phyloP scores from a whole-genome alignment of 2,888 invertebrate genomes.

The Chironomus tentans region DNA sequence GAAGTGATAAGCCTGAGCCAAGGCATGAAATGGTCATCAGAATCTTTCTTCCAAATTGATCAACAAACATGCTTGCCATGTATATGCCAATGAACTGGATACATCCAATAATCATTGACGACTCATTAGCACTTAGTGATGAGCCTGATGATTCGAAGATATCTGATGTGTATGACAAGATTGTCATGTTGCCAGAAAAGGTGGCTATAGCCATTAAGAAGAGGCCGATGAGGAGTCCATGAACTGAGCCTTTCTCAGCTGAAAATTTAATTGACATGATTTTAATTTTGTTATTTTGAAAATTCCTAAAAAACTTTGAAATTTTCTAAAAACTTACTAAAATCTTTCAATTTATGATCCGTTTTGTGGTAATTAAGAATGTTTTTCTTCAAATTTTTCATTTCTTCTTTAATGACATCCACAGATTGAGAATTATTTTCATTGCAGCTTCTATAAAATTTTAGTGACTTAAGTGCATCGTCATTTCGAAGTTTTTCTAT shows the following conservation, averaged over 20 bases:
- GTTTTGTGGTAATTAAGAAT: not conserved
- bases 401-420: not conserved
- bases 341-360: conserved; percentile 27
- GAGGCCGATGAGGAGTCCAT: conserved; percentile 22
- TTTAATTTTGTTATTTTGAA: no score
- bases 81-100: conserved; percentile 29
- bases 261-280: no score
- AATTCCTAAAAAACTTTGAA: not conserved
- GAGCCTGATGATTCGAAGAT: conserved; percentile 29
- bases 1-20: not conserved
- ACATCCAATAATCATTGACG: conserved; percentile 29
- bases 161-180: conserved; percentile 29
- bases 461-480: conserved; percentile 28
- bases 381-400: not conserved
- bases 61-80: conserved; percentile 28
- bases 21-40: conserved; percentile 19
- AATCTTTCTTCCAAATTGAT: conserved; percentile 28
- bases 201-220: conserved; percentile 28
- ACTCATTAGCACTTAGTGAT: conserved; percentile 29
- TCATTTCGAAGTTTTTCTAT: conserved; percentile 24
- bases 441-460: conserved; percentile 28
- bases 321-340: conserved; percentile 26
- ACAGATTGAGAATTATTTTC: not conserved
- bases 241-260: conserved; percentile 20
- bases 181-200: conserved; percentile 29